Base-by-base conservation (phyloP, 2,888 invertebrate genomes). In the Drepanosiphum platanoidis region DNA sequence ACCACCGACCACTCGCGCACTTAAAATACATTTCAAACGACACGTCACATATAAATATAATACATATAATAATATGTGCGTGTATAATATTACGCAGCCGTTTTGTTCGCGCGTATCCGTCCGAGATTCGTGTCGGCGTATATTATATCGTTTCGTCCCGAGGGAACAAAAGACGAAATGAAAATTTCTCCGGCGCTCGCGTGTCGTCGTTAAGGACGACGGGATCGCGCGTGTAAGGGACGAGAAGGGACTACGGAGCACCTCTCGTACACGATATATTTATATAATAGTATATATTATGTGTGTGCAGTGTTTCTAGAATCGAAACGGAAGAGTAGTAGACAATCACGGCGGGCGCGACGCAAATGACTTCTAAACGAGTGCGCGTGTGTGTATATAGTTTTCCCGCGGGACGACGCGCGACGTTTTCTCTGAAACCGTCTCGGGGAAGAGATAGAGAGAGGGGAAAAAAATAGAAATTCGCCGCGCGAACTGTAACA, bases 361-460 rank as follows among this genome's bases (percentile, higher is more conserved):
- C 80, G 80, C 80, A 80, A 80, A 80, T 80, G 80, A 80, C 68
- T 80, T 80, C 80, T 80, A 80, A 80, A 80, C 80, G 80, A 80
- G 80, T 79, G 15, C n/a, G n/a, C n/a, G n/a, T n/a, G n/a, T n/a
- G n/a, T n/a, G n/a, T n/a, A n/a, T n/a, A n/a, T 30, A 46, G 80
- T 32, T 70, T 80, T 46, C 80, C 80, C 80, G n/a, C 64, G 80
- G 80, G 80, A 52, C 36, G n/a, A 15, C 36, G 36, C 30, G 34
- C 42, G 70, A 15, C 68, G 77, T 32, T 70, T 80, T 27, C 36
- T 58, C 46, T 34, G 7, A 61, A 39, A 61, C 36, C 11, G 27
- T 61, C 58, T n/a, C 58, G 13, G 22, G 7, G 36, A 70, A 39
- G 9, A n/a, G n/a, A 18, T 27, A 46, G 30, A 72, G 30, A 72